Percentiles rank a stretch among this genome's conserved stretches.
phyloP scores from a whole-genome alignment of 2,797 vertebrate genomes.

The Myotis vivesi region DNA sequence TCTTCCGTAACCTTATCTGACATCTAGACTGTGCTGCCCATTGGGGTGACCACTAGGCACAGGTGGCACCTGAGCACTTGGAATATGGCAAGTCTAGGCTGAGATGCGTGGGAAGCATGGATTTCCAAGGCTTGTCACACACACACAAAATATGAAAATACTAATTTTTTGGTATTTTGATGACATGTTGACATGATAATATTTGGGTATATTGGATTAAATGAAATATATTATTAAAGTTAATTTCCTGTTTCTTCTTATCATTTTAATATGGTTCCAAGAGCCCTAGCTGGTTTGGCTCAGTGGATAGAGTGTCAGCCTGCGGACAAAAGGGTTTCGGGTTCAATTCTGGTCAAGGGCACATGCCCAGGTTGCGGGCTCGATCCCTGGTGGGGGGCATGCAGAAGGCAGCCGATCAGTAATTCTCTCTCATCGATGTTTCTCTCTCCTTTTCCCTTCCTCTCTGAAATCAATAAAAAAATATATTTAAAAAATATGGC shows the following conservation, averaged over 20 bases:
- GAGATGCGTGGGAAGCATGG: background rate
- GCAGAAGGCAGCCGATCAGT: no score
- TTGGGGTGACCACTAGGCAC: background rate
- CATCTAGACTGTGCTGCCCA: background rate
- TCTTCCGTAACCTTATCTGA: background rate
- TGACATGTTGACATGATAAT: background rate
- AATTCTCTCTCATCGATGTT: no score
- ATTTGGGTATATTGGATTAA: background rate
- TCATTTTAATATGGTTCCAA: background rate
- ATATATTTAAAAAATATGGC: background rate
- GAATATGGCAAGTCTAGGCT: background rate
- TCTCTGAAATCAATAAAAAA: no score
- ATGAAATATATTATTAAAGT: background rate
- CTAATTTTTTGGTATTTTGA: background rate
- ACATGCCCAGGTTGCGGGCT: no score
- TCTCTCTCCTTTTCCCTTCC: no score
- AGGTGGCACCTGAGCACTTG: background rate
- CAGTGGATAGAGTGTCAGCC: background rate
- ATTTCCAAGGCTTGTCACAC: background rate
- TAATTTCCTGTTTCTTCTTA: background rate
- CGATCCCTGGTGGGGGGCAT: no score
- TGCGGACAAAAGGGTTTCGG: no score
- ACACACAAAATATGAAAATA: background rate
- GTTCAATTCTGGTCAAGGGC: no score
- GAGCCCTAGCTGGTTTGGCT: background rate